Evolutionary conservation across 2,888 invertebrate species (phyloP).

Genomic region (Steinernema hermaphroditum): DNA sequence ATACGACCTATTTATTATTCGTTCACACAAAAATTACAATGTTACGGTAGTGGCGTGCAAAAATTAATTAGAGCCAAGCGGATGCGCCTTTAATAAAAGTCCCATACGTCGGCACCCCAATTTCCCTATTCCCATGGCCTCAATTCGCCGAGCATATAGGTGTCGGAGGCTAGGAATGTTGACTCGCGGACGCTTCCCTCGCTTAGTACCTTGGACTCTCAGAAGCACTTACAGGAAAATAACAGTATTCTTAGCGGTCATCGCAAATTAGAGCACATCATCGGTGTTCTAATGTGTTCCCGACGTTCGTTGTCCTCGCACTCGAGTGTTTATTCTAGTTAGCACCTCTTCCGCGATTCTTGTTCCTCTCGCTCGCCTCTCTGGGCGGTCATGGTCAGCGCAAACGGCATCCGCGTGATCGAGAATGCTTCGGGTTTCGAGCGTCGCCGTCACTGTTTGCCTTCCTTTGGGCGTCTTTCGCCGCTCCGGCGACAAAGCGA

Average conservation of each 20-base stretch:
- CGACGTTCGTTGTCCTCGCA: not conserved
- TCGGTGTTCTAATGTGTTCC: not conserved
- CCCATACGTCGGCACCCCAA: not conserved
- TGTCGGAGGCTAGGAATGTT: too few relatives aligned
- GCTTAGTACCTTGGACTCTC: too few relatives aligned
- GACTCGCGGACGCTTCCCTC: too few relatives aligned
- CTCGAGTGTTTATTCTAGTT: conserved; percentile 18
- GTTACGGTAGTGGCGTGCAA: not conserved
- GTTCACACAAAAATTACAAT: too few relatives aligned
- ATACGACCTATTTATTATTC: too few relatives aligned
- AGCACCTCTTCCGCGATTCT: conserved; percentile 19
- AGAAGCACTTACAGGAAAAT: too few relatives aligned
- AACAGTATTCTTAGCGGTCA: not conserved
- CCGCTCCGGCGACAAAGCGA: not conserved
- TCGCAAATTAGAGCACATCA: not conserved
- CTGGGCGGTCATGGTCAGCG: conserved; percentile 29
- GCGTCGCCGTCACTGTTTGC: not conserved
- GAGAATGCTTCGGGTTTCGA: conserved; percentile 3
- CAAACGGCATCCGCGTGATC: not conserved
- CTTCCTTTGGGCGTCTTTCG: conserved; percentile 5
- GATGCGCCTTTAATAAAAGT: not conserved
- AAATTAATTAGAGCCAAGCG: not conserved
- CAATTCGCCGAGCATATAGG: not conserved
- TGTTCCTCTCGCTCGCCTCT: not conserved
- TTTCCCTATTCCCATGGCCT: conserved; percentile 5